These are phyloP conservation scores for Shinisaurus crocodilurus DNA, from an alignment of 2,113 vertebrate species.

Conservation along the genomic window DNA sequence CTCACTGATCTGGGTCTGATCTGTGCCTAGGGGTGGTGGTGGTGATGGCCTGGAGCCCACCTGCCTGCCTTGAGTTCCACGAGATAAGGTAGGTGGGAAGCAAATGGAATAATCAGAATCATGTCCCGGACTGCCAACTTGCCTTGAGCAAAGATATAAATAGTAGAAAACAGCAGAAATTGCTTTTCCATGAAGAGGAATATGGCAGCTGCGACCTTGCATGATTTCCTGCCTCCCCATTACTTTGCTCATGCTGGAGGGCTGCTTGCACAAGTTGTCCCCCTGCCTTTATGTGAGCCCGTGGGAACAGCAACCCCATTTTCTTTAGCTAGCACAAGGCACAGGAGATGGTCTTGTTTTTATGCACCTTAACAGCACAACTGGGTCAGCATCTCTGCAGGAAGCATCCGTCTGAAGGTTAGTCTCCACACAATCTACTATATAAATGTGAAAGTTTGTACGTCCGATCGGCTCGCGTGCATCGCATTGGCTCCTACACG, in stretches of 20 bases:
- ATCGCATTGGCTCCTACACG: no score
- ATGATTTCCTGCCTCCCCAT: not conserved
- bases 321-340: rapidly evolving
- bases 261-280: not conserved
- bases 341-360: not conserved
- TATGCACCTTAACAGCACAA: not conserved
- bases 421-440: not conserved
- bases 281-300: not conserved
- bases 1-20: not conserved
- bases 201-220: not conserved
- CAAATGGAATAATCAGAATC: not conserved
- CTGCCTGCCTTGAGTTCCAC: not conserved
- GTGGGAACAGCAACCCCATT: not conserved
- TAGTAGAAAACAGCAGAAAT: no score
- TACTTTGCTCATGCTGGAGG: not conserved
- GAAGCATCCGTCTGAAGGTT: not conserved
- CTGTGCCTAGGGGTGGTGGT: not conserved
- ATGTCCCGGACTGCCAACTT: not conserved
- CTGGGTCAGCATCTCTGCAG: not conserved
- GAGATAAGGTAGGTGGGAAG: not conserved
- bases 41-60: not conserved
- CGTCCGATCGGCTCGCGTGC: no score
- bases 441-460: no score
- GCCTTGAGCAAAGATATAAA: not conserved
- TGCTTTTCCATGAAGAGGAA: not conserved